Evolutionary conservation across 2,888 invertebrate species (phyloP).

Genomic region (Hyalella azteca): DNA sequence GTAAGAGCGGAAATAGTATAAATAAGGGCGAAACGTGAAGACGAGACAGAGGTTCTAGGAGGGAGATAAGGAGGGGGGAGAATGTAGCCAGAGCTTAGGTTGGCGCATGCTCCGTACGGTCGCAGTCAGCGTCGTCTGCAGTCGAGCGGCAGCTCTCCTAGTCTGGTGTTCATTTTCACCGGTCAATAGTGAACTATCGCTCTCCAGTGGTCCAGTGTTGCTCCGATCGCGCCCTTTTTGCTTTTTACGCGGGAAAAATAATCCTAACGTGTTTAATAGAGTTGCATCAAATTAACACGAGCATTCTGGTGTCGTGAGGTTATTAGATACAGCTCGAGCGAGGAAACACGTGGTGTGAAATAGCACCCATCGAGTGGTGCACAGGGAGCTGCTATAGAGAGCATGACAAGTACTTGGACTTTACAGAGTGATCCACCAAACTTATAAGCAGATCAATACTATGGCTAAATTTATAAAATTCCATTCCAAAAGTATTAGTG

Average conservation of each 20-base stretch:
- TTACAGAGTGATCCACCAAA: slow-evolving; percentile 27
- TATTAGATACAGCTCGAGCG: neutral
- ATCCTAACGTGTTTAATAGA: too few species aligned
- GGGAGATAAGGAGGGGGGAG: slow-evolving; percentile 2
- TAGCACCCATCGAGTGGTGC: neutral
- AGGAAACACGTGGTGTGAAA: slow-evolving; percentile 6
- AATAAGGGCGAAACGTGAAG: neutral
- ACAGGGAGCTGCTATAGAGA: neutral
- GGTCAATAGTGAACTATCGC: slow-evolving; percentile 24
- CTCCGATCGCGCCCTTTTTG: neutral
- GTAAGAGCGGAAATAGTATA: neutral
- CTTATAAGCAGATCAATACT: slow-evolving; percentile 24
- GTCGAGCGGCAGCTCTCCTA: neutral
- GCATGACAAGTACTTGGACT: slow-evolving; percentile 35
- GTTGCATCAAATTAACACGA: neutral
- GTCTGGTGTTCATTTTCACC: neutral
- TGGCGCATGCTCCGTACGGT: slow-evolving; percentile 30
- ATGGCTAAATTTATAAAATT: slow-evolving; percentile 20
- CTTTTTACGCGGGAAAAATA: too few species aligned
- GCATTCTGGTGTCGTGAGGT: neutral
- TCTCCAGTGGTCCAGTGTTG: neutral
- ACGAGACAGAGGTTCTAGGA: neutral
- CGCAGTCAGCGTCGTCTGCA: slow-evolving; percentile 20
- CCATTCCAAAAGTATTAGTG: slow-evolving; percentile 31
- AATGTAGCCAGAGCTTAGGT: neutral